Evolutionary conservation across 2,113 vertebrate species (phyloP), one percentile per base, ranked within the genome.

Genomic region (Scomber colias): DNA sequence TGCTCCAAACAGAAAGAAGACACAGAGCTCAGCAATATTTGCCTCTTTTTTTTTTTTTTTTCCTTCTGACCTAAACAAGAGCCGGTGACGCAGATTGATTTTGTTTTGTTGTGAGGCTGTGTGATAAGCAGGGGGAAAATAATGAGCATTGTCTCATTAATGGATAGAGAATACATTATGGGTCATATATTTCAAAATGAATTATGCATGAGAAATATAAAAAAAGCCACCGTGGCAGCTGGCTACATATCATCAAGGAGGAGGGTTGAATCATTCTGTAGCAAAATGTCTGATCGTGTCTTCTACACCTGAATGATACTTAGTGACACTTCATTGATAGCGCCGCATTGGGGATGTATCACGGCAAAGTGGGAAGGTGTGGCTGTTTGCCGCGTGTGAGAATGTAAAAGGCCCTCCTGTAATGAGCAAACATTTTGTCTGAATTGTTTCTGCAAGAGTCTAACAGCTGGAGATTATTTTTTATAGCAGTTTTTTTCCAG

Each of bases 81-180:
- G 69, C 40, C 56, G 1, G 21, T 70, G 88, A 88, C 75, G 71
- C 81, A 87, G 89, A 92, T 87, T 82, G 89, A 90, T 92, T 90
- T 82, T 80, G 85, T 90, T 89, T 83, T 87, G 79, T 85, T 78
- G 85, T n/a, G 77, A 71, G 24, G 69, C 69, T 65, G 59, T 24
- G 54, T 79, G 87, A 86, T 78, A 84, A 89, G 76, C 78, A 77
- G 74, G 46, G 61, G 57, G 30, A 75, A 86, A 87, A 87, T 87
- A 89, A 92, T 81, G 83, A 89, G 86, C 48, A 66, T 81, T 89
- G 89, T 91, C 89, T 90, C 75, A 81, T 91, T 92, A 92, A 83
- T 84, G 91, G 85, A 81, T 71, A 21, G 73, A 77, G 67, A 84
- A 89, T 75, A 77, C 59, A 86, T 88, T 78, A 84, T 74, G 62